Evolutionary conservation across 2,888 invertebrate species (phyloP), one percentile per base, ranked within the genome.

Genomic region (Alloplasta piceator): DNA sequence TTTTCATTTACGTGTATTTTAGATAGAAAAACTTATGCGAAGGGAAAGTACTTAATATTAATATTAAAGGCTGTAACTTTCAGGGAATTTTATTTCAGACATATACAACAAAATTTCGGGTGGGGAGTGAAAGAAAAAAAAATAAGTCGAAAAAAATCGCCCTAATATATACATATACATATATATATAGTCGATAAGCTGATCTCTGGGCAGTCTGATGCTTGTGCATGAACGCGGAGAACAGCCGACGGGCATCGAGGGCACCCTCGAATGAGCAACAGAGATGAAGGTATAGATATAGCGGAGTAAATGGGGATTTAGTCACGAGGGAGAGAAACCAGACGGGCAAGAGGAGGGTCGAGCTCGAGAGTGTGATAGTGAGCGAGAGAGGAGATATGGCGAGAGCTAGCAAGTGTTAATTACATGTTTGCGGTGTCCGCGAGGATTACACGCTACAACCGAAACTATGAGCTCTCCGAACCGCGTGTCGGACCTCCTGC

Each of bases 391-490:
- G 52, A 50, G 56, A 74, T 78, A 55, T 80, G 71, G 80, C 75
- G 78, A 84, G 87, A 85, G 88, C 86, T 89, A 90, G 90, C 90
- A 90, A 89, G 92, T 91, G 92, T 92, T 92, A 91, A 92, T 92
- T 92, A 92, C 92, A 90, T 91, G 92, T 91, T 92, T 92, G 91
- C 90, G 91, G 91, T 90, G 90, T 91, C 91, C 91, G 89, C 88
- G 88, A 90, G 91, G 91, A 92, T 92, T 91, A 91, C 90, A 90
- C 89, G 89, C 88, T 90, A 90, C 89, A 90, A 88, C 90, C 91
- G 88, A 91, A 91, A 91, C 91, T 90, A 91, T 90, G 89, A 89
- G 89, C 87, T 87, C 78, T 78, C 82, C 76, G 77, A 43, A 77
- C 71, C 56, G 75, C 63, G 55, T 61, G 76, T 78, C 80, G 78